These are phyloP conservation scores for Sepiola atlantica DNA, from an alignment of 2,888 invertebrate genomes.

Conservation along the genomic window DNA sequence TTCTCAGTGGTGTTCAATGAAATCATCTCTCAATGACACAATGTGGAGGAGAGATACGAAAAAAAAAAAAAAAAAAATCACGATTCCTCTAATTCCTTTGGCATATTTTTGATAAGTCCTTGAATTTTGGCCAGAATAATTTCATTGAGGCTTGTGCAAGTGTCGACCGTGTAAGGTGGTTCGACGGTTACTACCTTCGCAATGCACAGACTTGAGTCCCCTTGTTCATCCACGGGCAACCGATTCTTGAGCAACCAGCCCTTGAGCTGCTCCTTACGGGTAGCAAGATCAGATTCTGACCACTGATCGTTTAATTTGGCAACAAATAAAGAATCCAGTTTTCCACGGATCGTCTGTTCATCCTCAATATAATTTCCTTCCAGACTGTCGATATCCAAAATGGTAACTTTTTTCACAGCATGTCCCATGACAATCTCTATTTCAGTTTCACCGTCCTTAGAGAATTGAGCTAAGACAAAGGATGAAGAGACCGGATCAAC, in stretches of 20 bases:
- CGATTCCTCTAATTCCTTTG: slow-evolving; percentile 67
- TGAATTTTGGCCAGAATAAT: slow-evolving; percentile 74
- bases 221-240: slow-evolving; percentile 67
- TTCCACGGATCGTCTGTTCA: slow-evolving; percentile 54
- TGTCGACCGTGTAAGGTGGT: slow-evolving; percentile 69
- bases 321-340: slow-evolving; percentile 49
- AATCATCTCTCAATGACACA: too few relatives aligned
- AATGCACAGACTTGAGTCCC: slow-evolving; percentile 59
- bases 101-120: slow-evolving; percentile 73
- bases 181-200: slow-evolving; percentile 70
- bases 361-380: slow-evolving; percentile 41
- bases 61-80: slow-evolving; percentile 48
- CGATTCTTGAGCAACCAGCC: slow-evolving; percentile 71
- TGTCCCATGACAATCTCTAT: slow-evolving; percentile 65
- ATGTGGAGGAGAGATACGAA: too few relatives aligned
- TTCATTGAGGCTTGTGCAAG: slow-evolving; percentile 73
- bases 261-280: slow-evolving; percentile 63
- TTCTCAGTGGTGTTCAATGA: too few relatives aligned
- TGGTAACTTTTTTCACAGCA: slow-evolving; percentile 61
- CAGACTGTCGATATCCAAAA: slow-evolving; percentile 58
- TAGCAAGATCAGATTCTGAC: slow-evolving; percentile 53
- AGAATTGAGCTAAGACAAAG: slow-evolving; percentile 65
- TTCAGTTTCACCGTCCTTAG: slow-evolving; percentile 52
- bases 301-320: background rate
- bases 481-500: slow-evolving; percentile 73